A percentile compares a stretch with the other conserved stretches of the same genome.
Evolutionary conservation across 2,797 vertebrate species (phyloP).

Genomic region (Lophotriccus pileatus): DNA sequence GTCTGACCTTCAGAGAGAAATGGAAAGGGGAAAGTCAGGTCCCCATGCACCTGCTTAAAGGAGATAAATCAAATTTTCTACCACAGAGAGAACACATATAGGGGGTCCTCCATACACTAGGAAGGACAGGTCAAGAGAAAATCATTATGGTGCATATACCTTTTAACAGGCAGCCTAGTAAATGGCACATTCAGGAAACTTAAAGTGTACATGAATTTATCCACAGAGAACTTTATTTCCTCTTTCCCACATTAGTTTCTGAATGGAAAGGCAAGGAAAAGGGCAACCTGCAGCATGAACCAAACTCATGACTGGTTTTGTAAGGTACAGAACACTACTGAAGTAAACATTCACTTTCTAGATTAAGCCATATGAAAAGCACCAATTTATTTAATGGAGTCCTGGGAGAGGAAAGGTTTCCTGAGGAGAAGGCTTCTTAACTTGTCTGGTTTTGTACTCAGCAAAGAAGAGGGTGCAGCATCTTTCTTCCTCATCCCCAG

Average conservation of each 20-base stretch:
- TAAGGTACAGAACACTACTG: not conserved
- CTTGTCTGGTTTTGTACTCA: not conserved
- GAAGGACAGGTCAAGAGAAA: not conserved
- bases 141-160: not conserved
- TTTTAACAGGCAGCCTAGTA: not conserved
- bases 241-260: not conserved
- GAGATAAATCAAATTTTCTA: not conserved
- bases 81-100: not conserved
- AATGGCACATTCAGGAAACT: not conserved
- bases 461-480: not conserved
- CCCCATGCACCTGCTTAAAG: not conserved
- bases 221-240: not conserved
- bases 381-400: not conserved
- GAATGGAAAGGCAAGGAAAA: not conserved
- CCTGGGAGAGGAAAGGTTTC: not conserved
- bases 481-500: not conserved
- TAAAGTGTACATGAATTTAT: not conserved
- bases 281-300: not conserved
- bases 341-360: not conserved
- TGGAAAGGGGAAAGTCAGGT: not conserved
- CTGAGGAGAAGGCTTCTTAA: not conserved
- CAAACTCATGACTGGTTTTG: not conserved
- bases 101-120: not conserved
- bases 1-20: not conserved
- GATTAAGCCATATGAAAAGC: not conserved